Evolutionary conservation across 2,797 vertebrate genomes (phyloP).

Genomic region (Ficedula albicollis): DNA sequence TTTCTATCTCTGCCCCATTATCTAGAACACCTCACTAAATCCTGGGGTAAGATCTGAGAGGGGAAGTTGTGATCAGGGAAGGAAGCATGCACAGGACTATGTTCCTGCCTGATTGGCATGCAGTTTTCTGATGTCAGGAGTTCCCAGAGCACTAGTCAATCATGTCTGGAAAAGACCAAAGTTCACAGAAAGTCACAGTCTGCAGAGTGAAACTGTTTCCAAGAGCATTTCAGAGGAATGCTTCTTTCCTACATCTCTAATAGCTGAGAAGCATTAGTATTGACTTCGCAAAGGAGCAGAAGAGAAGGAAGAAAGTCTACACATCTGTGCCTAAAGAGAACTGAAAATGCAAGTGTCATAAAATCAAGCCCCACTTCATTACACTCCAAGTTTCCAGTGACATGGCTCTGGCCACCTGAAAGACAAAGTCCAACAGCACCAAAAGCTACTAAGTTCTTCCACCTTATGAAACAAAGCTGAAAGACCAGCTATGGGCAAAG

Average conservation of each 20-base stretch:
- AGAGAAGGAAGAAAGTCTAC: background rate
- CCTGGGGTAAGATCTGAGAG: background rate
- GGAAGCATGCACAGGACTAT: background rate
- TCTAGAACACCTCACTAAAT: background rate
- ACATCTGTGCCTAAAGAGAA: background rate
- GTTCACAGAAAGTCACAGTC: background rate
- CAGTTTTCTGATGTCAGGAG: too few species aligned
- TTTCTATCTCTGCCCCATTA: background rate
- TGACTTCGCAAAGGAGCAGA: background rate
- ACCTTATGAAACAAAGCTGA: too few species aligned
- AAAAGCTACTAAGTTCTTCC: too few species aligned
- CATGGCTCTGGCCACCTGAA: fast-evolving
- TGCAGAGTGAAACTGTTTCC: background rate
- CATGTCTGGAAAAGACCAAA: background rate
- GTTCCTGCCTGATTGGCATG: background rate
- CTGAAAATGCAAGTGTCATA: background rate
- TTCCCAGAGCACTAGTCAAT: background rate
- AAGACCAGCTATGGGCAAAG: too few species aligned
- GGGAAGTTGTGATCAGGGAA: background rate
- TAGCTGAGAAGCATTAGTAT: background rate
- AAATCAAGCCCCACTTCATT: background rate
- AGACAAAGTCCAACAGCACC: background rate
- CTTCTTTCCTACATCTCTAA: background rate
- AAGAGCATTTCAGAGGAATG: background rate
- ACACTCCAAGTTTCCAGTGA: too few species aligned